Conservation (phyloP, 2,113 vertebrate genomes). For the Odontesthes bonariensis region DNA sequence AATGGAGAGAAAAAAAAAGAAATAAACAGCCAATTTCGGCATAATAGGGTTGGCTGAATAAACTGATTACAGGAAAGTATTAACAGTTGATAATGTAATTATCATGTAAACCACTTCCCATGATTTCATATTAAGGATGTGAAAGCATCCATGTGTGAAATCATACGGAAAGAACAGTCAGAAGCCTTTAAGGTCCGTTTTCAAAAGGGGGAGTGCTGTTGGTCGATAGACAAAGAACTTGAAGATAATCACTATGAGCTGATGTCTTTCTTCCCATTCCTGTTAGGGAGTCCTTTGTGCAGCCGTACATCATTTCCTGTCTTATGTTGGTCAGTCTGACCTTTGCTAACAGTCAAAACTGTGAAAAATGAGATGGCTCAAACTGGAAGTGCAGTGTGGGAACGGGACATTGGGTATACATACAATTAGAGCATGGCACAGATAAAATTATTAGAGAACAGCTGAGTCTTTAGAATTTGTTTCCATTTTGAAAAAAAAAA, state of each 20-base stretch:
- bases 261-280: constrained; percentile 24
- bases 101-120: background rate
- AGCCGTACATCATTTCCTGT: constrained; percentile 60
- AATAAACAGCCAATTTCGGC: background rate
- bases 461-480: constrained; percentile 37
- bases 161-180: constrained; percentile 11
- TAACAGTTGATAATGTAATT: background rate
- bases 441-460: constrained; percentile 37
- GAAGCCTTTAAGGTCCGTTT: constrained; percentile 4
- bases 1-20: background rate
- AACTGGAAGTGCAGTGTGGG: constrained; percentile 34
- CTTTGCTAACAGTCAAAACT: constrained; percentile 48
- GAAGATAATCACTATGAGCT: constrained; percentile 10
- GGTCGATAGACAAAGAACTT: constrained; percentile 19
- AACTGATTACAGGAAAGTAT: background rate
- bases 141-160: constrained; percentile 11
- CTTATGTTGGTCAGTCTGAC: constrained; percentile 59
- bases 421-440: constrained; percentile 19
- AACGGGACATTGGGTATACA: constrained; percentile 39
- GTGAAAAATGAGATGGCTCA: constrained; percentile 39
- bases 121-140: constrained; percentile 22
- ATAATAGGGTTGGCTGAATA: background rate
- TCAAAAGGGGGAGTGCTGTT: constrained; percentile 11
- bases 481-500: constrained; percentile 41
- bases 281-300: constrained; percentile 42